A percentile compares a stretch with the other conserved stretches of the same genome.
Conservation (phyloP, 2,113 vertebrate genomes). For the Hassar affinis region DNA sequence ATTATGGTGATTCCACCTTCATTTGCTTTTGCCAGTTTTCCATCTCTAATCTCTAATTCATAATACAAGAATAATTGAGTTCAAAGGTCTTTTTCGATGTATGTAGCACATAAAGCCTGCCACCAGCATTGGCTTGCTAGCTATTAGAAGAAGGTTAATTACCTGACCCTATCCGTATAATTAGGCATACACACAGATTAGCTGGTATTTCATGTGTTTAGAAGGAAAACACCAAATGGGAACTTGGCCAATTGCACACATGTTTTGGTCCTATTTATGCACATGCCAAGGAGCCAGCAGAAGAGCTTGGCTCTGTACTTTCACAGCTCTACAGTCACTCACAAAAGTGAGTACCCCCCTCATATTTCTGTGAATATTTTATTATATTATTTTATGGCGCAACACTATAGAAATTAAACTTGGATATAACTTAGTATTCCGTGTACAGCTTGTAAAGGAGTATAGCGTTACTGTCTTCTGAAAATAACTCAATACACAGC, state of each 20-base stretch:
- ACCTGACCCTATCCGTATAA: background rate
- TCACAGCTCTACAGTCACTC: background rate
- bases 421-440: no score
- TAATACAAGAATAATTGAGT: background rate
- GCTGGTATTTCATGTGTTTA: background rate
- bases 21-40: background rate
- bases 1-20: background rate
- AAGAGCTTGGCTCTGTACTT: background rate
- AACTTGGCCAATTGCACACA: background rate
- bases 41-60: background rate
- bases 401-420: no score
- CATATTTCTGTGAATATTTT: no score
- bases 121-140: background rate
- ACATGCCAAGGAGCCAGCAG: background rate
- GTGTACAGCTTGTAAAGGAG: no score
- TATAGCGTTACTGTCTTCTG: no score
- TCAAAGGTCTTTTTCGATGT: background rate
- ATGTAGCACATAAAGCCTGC: background rate
- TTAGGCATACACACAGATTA: background rate
- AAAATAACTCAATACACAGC: no score
- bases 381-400: no score
- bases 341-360: no score
- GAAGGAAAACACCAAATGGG: background rate
- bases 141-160: slow-evolving; percentile 22
- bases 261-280: background rate